Base-by-base conservation (phyloP, 2,113 vertebrate genomes). In the Pachycephala philippinensis region DNA sequence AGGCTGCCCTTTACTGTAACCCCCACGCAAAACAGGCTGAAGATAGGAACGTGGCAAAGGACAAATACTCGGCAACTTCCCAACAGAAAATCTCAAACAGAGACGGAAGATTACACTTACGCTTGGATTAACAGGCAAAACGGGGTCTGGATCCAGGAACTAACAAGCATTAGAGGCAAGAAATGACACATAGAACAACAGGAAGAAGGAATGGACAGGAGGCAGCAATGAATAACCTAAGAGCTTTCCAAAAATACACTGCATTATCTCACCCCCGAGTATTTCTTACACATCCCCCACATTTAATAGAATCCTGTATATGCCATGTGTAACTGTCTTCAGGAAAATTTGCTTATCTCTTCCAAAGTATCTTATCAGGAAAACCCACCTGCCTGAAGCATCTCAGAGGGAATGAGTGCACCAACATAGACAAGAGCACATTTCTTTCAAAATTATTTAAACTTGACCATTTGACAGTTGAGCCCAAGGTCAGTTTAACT, bases 201-300 rank as follows among this genome's bases (percentile, higher is more conserved):
- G 74, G 71, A 84, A 89, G 86, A 77, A 82, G 63, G 64, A 82
- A 81, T 0, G n/a, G 89, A 57, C 81, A 78, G 65, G 44, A 95
- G 86, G 84, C 61, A 60, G 84, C 10, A 78, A 64, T 57, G 74
- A 95, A 95, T 84, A 89, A 92, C 23, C 64, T 28, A 37, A 44
- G 17, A 71, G 74, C 61, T 60, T 79, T 91, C 77, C 80, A 91
- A 84, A 95, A 96, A 92, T 49, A 82, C 53, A 8, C 52, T 11
- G 52, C 81, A 30, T 92, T 89, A 84, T 31, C 77, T 91, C 93
- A 78, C 10, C 35, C 59, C 10, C 37, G 44, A 81, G 72, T 15
- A 33, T 69, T 76, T 64, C 87, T 82, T 53, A 71, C 53, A 56
- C 53, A 81, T 11, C 15, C 28, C 56, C 60, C 61, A 4, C 15